A percentile compares a stretch with the other conserved stretches of the same genome.
These are phyloP conservation scores for Orbicella faveolata DNA, from an alignment of 64 coral and sea anemone genomes.

Conservation along the genomic window DNA sequence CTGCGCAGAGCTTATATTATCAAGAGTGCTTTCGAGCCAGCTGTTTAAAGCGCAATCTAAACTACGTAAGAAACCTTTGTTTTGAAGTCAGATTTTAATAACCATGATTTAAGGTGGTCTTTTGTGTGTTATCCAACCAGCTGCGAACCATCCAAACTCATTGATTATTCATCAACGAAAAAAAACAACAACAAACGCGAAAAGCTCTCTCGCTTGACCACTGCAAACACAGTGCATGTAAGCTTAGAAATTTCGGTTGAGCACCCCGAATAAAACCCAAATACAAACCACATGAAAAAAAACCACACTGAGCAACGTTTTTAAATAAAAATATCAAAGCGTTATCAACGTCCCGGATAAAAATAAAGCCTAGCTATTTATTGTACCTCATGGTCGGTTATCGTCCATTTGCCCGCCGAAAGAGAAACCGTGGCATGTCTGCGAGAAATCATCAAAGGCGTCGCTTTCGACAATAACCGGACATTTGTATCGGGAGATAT, in stretches of 20 bases:
- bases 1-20: too few species aligned
- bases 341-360: not conserved
- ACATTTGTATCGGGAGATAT: slow-evolving; percentile 76
- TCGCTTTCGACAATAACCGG: slow-evolving; percentile 66
- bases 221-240: not conserved
- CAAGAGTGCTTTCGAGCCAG: not conserved
- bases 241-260: too few species aligned
- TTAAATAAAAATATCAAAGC: not conserved
- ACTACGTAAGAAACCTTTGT: not conserved
- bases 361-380: not conserved
- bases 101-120: slow-evolving; percentile 34
- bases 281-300: not conserved
- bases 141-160: not conserved
- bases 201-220: not conserved
- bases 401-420: slow-evolving; percentile 70
- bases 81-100: not conserved
- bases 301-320: not conserved
- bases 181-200: slow-evolving; percentile 27
- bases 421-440: slow-evolving; percentile 84
- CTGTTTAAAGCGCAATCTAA: slow-evolving; percentile 1
- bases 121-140: slow-evolving; percentile 46
- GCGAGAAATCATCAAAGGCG: slow-evolving; percentile 94
- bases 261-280: not conserved
- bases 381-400: slow-evolving; percentile 89
- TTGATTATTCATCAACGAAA: slow-evolving; percentile 40